Base-by-base conservation (phyloP, 2,888 invertebrate species). In the Melanophora roralis region DNA sequence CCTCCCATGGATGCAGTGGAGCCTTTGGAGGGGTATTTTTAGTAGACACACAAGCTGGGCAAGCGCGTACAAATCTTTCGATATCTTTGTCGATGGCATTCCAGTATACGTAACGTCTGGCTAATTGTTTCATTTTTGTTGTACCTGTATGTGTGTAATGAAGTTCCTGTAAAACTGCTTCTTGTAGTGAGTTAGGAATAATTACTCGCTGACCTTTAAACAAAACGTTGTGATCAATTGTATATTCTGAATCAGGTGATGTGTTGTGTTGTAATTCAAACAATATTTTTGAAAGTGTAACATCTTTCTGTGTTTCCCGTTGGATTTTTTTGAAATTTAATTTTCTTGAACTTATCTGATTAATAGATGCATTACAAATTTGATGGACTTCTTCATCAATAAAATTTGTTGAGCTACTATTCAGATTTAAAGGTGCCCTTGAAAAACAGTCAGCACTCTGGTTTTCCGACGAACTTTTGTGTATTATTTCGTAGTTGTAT, bases 61-160 rank as follows among this genome's bases (percentile, higher is more conserved):
- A 27, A 27, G 27, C 6, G 27, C 27, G 27, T 27, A 27, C 3
- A 27, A 27, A 27, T 27, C 6, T 55, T 27, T 27, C 3, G 27
- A 27, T 27, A 27, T 27, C 27, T 27, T 27, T 27, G 6, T 27
- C 27, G 27, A 27, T 27, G 27, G 27, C 3, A 3, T 27, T 27
- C 27, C 53, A 55, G 77, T 81, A 86, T 21, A 86, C 84, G 78
- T 84, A 82, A n/a, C 82, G 74, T 34, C 84, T 27, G 27, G 27
- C 27, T 27, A 27, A 27, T 27, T 27, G 82, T 81, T 86, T 86
- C 84, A 85, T 86, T 60, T 84, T 83, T 27, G 27, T 27, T 27
- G 27, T 27, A 27, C 86, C 86, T 8, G 83, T 80, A 60, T 87
- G 86, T 7, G 83, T 76, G 7, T 53, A 62, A 69, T 85, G 84